Percentiles rank a stretch among this genome's conserved stretches.
These are phyloP conservation scores for Sinocyclocheilus rhinocerous DNA, from an alignment of 2,113 vertebrate species.

Conservation along the genomic window DNA sequence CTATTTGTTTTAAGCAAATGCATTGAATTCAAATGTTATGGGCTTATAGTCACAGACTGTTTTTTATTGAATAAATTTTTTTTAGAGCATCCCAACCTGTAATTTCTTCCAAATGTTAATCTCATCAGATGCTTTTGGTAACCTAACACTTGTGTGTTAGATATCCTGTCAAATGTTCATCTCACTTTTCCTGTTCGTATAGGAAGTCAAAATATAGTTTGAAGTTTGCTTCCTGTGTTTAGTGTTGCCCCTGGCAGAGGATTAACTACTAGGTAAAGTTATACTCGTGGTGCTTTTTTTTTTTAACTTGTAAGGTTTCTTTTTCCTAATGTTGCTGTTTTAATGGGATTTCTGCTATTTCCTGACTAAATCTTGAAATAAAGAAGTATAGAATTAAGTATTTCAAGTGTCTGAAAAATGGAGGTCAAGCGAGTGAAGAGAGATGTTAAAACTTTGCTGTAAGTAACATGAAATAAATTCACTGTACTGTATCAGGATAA, in stretches of 20 bases:
- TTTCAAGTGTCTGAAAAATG: constrained; percentile 66
- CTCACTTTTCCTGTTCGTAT: constrained; percentile 37
- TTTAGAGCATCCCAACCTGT: background rate
- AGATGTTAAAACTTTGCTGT: constrained; percentile 82
- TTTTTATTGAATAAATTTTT: background rate
- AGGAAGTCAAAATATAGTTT: constrained; percentile 37
- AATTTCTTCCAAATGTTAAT: background rate
- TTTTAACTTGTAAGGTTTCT: background rate
- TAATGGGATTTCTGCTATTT: constrained; percentile 1
- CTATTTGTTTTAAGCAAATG: background rate
- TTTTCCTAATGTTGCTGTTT: background rate
- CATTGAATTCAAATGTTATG: background rate
- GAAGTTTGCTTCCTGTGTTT: constrained; percentile 44
- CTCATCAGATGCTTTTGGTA: background rate
- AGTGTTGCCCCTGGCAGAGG: constrained; percentile 5
- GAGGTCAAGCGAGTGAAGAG: constrained; percentile 79
- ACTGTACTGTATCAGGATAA: background rate
- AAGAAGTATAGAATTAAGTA: background rate
- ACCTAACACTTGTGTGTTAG: constrained; percentile 2
- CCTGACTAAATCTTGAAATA: constrained; percentile 33
- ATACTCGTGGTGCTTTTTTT: background rate
- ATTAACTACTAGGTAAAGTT: constrained; percentile 14
- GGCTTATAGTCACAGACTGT: background rate
- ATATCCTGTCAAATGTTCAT: constrained; percentile 15
- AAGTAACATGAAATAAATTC: constrained; percentile 65